Evolutionary conservation across 2,113 vertebrate genomes (phyloP).

Genomic region (Upupa epops): DNA sequence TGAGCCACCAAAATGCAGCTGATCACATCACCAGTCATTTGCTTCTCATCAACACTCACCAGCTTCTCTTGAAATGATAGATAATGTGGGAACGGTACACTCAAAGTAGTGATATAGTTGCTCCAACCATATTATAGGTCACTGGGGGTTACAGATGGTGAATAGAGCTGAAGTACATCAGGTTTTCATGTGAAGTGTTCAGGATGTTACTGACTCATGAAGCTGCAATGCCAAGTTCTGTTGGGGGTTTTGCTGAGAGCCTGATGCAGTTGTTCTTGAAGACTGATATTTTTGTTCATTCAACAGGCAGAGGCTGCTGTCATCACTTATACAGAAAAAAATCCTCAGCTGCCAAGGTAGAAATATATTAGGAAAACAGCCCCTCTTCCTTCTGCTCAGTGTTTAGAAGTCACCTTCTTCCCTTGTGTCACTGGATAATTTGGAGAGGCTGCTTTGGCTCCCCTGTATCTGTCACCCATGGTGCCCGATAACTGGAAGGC

Average conservation of each 20-base stretch:
- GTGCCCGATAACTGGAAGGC: neutral
- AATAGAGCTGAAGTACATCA: neutral
- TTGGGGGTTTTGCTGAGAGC: neutral
- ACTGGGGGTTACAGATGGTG: neutral
- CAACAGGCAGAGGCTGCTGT: neutral
- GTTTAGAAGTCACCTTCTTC: slow-evolving; percentile 42
- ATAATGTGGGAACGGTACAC: neutral
- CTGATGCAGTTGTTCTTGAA: neutral
- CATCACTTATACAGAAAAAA: neutral
- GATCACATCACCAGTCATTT: neutral
- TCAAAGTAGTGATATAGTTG: neutral
- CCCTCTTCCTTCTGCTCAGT: neutral
- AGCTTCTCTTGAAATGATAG: neutral
- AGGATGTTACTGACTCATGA: neutral
- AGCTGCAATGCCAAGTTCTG: neutral
- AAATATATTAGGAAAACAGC: neutral
- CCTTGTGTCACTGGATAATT: neutral
- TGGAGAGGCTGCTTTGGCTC: neutral
- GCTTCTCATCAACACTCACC: neutral
- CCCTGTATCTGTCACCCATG: neutral
- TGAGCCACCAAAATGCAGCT: neutral
- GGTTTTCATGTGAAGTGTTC: neutral
- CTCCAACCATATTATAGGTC: neutral
- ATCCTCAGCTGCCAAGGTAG: neutral
- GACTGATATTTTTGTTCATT: neutral